Evolutionary conservation across 1,140 invertebrate species (phyloP).

Genomic region (Maniola jurtina): DNA sequence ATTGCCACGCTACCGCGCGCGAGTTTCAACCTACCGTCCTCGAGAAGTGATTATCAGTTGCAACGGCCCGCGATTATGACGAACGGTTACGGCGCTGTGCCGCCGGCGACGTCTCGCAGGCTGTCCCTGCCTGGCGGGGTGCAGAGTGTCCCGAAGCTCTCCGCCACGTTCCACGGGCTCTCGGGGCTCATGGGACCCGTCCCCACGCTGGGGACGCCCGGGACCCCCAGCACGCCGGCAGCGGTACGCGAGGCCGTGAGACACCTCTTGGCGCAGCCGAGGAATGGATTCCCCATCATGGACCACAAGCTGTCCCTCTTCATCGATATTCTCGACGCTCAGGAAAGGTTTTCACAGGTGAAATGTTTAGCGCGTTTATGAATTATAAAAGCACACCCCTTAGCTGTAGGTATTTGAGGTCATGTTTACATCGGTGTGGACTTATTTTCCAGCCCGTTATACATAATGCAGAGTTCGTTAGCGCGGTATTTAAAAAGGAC

Average conservation of each 20-base stretch:
- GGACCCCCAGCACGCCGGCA: constrained; percentile 78
- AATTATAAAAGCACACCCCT: not conserved
- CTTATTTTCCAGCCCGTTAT: not conserved
- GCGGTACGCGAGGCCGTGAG: constrained; percentile 83
- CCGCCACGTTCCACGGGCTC: constrained; percentile 82
- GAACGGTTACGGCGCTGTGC: constrained; percentile 71
- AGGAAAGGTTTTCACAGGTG: constrained; percentile 89
- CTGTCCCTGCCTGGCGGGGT: constrained; percentile 63
- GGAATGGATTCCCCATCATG: constrained; percentile 86
- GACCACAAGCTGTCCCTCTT: constrained; percentile 88
- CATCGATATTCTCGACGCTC: constrained; percentile 88
- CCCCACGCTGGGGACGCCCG: constrained; percentile 60
- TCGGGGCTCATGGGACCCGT: constrained; percentile 61
- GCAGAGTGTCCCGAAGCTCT: constrained; percentile 77
- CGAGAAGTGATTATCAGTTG: constrained; percentile 82
- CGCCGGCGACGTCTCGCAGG: constrained; percentile 60
- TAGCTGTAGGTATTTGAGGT: not conserved
- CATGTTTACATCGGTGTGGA: constrained; percentile 9
- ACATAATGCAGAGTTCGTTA: constrained; percentile 25
- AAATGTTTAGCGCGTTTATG: constrained; percentile 9
- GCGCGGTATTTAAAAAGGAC: constrained; percentile 27
- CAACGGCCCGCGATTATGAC: constrained; percentile 74
- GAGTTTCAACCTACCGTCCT: constrained; percentile 74
- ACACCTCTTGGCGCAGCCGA: constrained; percentile 82
- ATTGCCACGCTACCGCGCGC: constrained; percentile 68